Percentiles rank a stretch among this genome's conserved stretches.
phyloP scores from a whole-genome alignment of 2,797 vertebrate species.

The Botia almorhae region DNA sequence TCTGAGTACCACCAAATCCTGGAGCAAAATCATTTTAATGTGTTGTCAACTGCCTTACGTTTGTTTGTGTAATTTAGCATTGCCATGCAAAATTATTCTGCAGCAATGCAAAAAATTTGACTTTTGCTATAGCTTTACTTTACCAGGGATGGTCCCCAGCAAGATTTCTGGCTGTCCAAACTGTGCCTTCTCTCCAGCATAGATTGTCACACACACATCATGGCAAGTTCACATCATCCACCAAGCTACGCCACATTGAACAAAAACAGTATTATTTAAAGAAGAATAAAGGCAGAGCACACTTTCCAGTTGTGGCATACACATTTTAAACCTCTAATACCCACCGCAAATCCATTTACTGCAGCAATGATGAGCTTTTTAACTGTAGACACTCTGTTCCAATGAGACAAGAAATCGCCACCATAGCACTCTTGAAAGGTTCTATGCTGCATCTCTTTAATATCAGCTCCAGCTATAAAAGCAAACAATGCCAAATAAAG shows the following conservation, averaged over 20 bases:
- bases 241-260: conserved; percentile 80
- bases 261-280: background rate
- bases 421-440: conserved; percentile 90
- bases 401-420: conserved; percentile 81
- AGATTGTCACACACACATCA: conserved; percentile 99
- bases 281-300: background rate
- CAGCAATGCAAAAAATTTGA: background rate
- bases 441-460: conserved; percentile 93
- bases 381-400: conserved; percentile 81
- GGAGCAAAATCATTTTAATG: conserved; percentile 11
- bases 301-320: background rate
- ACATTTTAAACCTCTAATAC: conserved; percentile 56
- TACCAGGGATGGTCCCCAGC: conserved; percentile 96
- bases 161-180: conserved; percentile 97
- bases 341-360: conserved; percentile 93
- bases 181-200: conserved; percentile 93
- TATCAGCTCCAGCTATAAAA: conserved; percentile 90
- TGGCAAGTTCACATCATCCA: conserved; percentile 95
- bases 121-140: background rate
- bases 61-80: background rate
- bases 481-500: conserved; percentile 32
- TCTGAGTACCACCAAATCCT: conserved; percentile 92
- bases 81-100: background rate
- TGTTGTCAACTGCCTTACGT: no score
- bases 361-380: conserved; percentile 93